phyloP scores from a whole-genome alignment of 1,140 invertebrate species.

The Oncopodura yosiiana region DNA sequence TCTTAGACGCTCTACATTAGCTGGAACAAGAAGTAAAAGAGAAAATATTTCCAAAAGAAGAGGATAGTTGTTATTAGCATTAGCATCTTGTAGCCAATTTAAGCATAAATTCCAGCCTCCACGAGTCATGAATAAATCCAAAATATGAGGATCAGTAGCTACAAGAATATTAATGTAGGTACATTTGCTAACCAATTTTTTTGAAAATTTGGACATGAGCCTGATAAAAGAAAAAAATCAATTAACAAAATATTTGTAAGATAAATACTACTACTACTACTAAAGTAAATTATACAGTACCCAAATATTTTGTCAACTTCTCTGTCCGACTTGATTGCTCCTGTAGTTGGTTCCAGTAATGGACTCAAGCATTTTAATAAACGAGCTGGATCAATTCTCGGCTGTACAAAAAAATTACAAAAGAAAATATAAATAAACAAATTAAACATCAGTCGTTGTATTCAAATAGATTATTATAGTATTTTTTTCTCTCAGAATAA shows the following conservation, averaged over 20 bases:
- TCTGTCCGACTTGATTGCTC: slow-evolving; percentile 72
- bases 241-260: neutral
- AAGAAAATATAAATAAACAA: slow-evolving; percentile 21
- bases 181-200: slow-evolving; percentile 89
- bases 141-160: slow-evolving; percentile 68
- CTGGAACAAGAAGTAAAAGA: slow-evolving; percentile 69
- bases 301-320: slow-evolving; percentile 71
- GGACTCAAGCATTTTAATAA: slow-evolving; percentile 75
- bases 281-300: slow-evolving; percentile 44
- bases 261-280: neutral
- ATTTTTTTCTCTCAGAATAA: no score
- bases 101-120: slow-evolving; percentile 84
- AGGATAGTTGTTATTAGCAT: slow-evolving; percentile 69
- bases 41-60: slow-evolving; percentile 74
- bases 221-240: slow-evolving; percentile 51
- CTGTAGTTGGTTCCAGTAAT: slow-evolving; percentile 58
- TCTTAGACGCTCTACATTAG: slow-evolving; percentile 77
- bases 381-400: slow-evolving; percentile 78
- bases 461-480: neutral
- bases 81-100: slow-evolving; percentile 76
- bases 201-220: slow-evolving; percentile 90
- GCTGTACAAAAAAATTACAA: no score
- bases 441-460: no score
- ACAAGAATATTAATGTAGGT: slow-evolving; percentile 89
- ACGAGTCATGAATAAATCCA: slow-evolving; percentile 74